These are phyloP conservation scores for Prinia subflava DNA, from an alignment of 2,113 vertebrate genomes.

Conservation along the genomic window DNA sequence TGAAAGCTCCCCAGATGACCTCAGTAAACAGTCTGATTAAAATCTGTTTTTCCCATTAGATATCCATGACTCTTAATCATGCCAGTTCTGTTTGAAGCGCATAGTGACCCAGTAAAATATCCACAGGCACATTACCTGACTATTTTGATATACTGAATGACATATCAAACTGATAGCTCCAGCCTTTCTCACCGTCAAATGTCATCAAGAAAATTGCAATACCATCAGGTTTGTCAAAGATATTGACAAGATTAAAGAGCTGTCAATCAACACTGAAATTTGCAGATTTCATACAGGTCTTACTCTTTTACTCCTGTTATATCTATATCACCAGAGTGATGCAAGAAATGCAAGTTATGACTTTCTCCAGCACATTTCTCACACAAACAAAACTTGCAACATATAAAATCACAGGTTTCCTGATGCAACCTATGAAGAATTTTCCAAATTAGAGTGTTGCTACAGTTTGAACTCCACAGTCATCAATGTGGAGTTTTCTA, in stretches of 20 bases:
- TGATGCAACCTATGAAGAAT: not conserved
- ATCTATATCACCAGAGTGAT: not conserved
- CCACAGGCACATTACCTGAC: not conserved
- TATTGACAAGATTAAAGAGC: not conserved
- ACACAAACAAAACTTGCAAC: not conserved
- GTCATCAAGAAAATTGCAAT: not conserved
- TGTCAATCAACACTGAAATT: not conserved
- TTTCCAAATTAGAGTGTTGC: not conserved
- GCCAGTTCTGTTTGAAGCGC: not conserved
- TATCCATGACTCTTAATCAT: not conserved
- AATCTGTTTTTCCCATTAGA: slow-evolving; percentile 53
- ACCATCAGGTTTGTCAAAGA: not conserved
- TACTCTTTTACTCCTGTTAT: not conserved
- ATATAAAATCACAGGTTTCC: not conserved
- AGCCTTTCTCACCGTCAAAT: not conserved
- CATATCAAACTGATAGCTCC: not conserved
- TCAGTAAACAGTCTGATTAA: slow-evolving; percentile 23
- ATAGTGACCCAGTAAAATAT: not conserved
- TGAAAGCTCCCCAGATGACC: slow-evolving; percentile 49
- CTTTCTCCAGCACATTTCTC: not conserved
- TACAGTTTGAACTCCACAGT: not conserved
- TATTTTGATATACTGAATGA: not conserved
- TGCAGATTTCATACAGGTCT: not conserved
- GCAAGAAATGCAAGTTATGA: not conserved
- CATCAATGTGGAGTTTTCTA: not conserved